Evolutionary conservation across 1,140 invertebrate genomes (phyloP).

Genomic region (Leptestheria dahalacensis): DNA sequence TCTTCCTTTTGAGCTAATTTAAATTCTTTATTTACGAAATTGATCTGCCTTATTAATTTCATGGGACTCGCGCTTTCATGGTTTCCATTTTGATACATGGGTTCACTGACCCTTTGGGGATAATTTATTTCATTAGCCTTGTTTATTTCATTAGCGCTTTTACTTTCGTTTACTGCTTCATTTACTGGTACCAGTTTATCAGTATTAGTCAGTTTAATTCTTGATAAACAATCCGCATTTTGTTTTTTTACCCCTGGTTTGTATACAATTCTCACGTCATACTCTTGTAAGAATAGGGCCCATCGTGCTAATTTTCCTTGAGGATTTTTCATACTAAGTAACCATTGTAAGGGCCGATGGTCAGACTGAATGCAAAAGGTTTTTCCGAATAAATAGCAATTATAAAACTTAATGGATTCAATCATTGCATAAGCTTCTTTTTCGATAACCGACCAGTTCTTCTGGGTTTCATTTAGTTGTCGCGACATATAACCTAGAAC

Average conservation of each 20-base stretch:
- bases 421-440: constrained; percentile 22
- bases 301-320: constrained; percentile 21
- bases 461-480: constrained; percentile 20
- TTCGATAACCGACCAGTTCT: constrained; percentile 23
- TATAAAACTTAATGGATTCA: constrained; percentile 21
- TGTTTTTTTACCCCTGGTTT: constrained; percentile 1
- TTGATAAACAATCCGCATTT: constrained; percentile 11
- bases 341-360: constrained; percentile 17
- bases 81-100: not conserved
- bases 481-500: constrained; percentile 27
- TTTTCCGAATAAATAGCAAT: constrained; percentile 20
- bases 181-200: no score
- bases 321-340: constrained; percentile 27
- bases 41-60: not conserved
- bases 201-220: constrained; percentile 17
- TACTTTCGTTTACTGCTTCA: not conserved
- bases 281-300: constrained; percentile 12
- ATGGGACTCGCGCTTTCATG: no score
- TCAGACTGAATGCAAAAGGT: constrained; percentile 19
- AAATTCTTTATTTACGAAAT: not conserved
- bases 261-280: constrained; percentile 14
- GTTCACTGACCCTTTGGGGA: not conserved
- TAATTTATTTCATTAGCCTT: not conserved
- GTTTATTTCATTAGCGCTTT: no score
- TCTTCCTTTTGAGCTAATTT: not conserved